Evolutionary conservation across 2,113 vertebrate species (phyloP), one percentile per base, ranked within the genome.

Genomic region (Hemiprocne comata): DNA sequence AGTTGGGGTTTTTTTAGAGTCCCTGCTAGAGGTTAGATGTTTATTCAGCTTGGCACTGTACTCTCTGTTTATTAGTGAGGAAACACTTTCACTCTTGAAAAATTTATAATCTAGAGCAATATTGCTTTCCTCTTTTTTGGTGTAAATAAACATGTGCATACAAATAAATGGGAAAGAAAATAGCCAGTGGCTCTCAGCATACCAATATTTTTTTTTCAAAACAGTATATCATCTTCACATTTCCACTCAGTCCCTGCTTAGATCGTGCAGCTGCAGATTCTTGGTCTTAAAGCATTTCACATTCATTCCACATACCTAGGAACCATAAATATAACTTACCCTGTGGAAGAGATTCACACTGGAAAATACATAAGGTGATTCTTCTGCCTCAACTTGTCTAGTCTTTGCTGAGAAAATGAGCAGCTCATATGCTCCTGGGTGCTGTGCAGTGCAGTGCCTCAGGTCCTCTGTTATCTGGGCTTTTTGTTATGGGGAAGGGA

Each of bases 341-440:
- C 17, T 3, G 3, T 51, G 38, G 17, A 79, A 69, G 8, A 69
- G 19, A 38, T 57, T 74, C 24, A 31, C 5, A 21, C 4, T 65
- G 40, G 10, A 57, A 77, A 89, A 62, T 25, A 17, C 4, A 14
- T 9, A 10, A 48, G 12, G 31, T 29, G 10, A 61, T 53, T 81
- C 15, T 69, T 69, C 17, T 42, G 18, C 31, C 46, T 69, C 61
- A 33, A 29, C 4, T 53, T 60, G 42, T n/a, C 34, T 51, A 17
- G 61, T 29, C 23, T 85, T 80, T 53, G 65, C 38, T 92, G 70
- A 17, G 4, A 24, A 70, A 73, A 77, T n/a, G 5, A 85, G 13
- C 21, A 42, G 11, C 0, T 0, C 0, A 0, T 64, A 2, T 21
- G 6, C 7, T 71, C 4, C 51, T 50, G 36, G 11, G 6, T 55